Percentiles rank a stretch among this genome's conserved stretches.
Conservation (phyloP, 2,113 vertebrate genomes). For the Sakesphorus luctuosus region DNA sequence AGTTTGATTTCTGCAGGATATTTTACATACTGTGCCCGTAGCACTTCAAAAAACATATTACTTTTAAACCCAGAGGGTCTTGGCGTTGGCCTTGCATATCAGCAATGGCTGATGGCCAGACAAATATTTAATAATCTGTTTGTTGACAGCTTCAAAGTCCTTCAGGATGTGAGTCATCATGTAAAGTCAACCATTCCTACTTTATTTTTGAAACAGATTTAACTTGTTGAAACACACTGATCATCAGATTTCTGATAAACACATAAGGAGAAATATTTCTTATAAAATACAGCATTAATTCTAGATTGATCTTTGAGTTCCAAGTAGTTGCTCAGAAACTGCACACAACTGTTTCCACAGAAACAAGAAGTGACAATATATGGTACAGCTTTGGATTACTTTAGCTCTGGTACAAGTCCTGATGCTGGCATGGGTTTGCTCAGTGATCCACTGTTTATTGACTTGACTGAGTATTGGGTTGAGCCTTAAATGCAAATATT, state of each 20-base stretch:
- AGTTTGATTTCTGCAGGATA: neutral
- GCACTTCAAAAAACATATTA: neutral
- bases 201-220: neutral
- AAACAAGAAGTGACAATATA: neutral
- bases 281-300: neutral
- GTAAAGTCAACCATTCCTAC: neutral
- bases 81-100: neutral
- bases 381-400: neutral
- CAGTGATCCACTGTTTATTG: neutral
- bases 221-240: neutral
- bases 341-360: neutral
- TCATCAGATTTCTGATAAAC: neutral
- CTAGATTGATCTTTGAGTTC: constrained; percentile 4
- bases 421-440: neutral
- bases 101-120: neutral
- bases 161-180: neutral
- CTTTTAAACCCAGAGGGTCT: neutral
- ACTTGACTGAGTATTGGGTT: neutral
- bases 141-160: constrained; percentile 16
- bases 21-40: neutral
- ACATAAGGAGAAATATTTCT: neutral
- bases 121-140: constrained; percentile 20
- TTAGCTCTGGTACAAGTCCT: neutral
- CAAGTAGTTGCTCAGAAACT: neutral
- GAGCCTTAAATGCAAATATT: neutral